phyloP scores from a whole-genome alignment of 2,888 invertebrate species.

The Ectobius pallidus region DNA sequence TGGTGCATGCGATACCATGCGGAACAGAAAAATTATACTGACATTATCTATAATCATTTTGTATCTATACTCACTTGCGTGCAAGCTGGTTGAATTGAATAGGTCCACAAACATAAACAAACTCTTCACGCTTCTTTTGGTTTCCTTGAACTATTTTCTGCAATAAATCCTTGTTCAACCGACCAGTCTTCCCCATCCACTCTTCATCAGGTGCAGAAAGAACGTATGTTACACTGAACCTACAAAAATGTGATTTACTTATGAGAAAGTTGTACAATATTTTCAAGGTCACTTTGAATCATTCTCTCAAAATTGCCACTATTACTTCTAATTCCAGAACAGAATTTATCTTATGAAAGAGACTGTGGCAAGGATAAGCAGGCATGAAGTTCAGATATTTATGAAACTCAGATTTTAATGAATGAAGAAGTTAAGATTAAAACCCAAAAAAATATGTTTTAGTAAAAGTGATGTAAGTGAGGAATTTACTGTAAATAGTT shows the following conservation, averaged over 20 bases:
- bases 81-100: not conserved
- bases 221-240: not conserved
- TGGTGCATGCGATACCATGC: no score
- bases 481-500: no score
- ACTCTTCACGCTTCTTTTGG: not conserved
- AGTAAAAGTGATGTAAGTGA: no score
- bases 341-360: not conserved
- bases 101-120: constrained; percentile 14
- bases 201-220: not conserved
- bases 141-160: not conserved
- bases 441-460: no score
- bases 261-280: no score
- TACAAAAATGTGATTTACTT: no score
- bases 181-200: not conserved
- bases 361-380: not conserved
- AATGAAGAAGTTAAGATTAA: no score
- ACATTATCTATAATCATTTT: no score
- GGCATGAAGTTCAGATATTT: not conserved
- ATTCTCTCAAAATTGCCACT: not conserved
- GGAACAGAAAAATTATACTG: no score
- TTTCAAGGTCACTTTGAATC: no score
- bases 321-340: not conserved
- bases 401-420: not conserved
- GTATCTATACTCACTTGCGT: not conserved
- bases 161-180: not conserved